A percentile compares a stretch with the other conserved stretches of the same genome.
These are phyloP conservation scores for Coenonympha glycerion DNA, from an alignment of 2,888 invertebrate genomes.

Conservation along the genomic window DNA sequence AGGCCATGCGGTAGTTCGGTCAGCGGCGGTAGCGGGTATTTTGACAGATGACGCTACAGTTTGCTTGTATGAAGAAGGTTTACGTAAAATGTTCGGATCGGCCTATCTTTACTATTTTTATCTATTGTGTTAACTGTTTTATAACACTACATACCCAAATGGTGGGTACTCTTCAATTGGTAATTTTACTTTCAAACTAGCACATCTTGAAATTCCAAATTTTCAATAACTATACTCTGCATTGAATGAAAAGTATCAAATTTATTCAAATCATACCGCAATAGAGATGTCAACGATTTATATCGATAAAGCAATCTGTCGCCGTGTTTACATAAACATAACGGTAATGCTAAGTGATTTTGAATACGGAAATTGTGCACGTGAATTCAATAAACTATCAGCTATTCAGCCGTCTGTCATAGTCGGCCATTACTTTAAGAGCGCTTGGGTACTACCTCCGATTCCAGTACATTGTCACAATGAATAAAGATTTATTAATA, in stretches of 20 bases:
- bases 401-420: slow-evolving; percentile 31
- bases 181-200: neutral
- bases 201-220: neutral
- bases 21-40: no score
- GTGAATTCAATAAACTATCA: slow-evolving; percentile 17
- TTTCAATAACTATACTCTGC: neutral
- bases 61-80: no score
- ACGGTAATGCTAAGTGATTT: slow-evolving; percentile 34
- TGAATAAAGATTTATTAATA: no score
- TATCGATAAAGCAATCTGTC: slow-evolving; percentile 31
- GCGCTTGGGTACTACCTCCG: no score
- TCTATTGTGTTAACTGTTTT: no score
- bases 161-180: no score
- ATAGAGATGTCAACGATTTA: slow-evolving; percentile 30
- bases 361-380: slow-evolving; percentile 27
- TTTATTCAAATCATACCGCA: slow-evolving; percentile 24
- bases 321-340: slow-evolving; percentile 35
- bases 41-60: no score
- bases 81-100: no score
- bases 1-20: no score
- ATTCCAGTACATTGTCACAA: no score
- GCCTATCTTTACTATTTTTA: no score
- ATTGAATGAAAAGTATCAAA: slow-evolving; percentile 21
- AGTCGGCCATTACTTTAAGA: slow-evolving; percentile 13
- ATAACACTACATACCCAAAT: no score